These are phyloP conservation scores for Danaus melanippus DNA, from an alignment of 1,140 invertebrate genomes.

Conservation along the genomic window DNA sequence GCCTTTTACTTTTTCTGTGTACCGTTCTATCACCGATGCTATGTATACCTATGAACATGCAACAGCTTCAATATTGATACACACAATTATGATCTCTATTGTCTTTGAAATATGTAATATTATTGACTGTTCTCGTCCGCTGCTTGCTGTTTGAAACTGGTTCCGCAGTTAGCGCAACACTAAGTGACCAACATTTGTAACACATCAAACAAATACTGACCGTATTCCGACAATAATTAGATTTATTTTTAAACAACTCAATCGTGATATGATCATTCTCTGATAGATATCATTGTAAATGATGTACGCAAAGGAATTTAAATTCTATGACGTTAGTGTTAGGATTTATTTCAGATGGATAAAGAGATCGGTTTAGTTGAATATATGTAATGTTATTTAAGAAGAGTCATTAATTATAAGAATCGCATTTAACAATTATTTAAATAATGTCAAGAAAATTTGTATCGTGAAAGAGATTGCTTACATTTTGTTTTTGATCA, in stretches of 20 bases:
- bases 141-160: constrained; percentile 39
- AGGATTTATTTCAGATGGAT: constrained; percentile 13
- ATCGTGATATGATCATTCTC: constrained; percentile 19
- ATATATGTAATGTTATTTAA: too few relatives aligned
- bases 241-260: constrained; percentile 10
- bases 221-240: constrained; percentile 11
- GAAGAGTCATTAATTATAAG: too few relatives aligned
- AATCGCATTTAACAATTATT: too few relatives aligned
- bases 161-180: constrained; percentile 34
- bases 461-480: too few relatives aligned
- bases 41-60: constrained; percentile 15
- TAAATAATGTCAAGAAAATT: too few relatives aligned
- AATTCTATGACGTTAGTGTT: constrained; percentile 7
- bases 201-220: constrained; percentile 23
- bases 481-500: too few relatives aligned
- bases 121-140: constrained; percentile 21
- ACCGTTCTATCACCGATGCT: constrained; percentile 22
- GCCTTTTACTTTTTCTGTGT: constrained; percentile 21
- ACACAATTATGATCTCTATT: constrained; percentile 3
- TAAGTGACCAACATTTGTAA: constrained; percentile 32
- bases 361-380: too few relatives aligned
- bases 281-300: constrained; percentile 25
- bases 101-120: neutral
- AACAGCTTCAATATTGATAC: neutral
- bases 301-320: constrained; percentile 22